phyloP scores from a whole-genome alignment of 1,140 invertebrate species.

The Drosophila nebulosa region DNA sequence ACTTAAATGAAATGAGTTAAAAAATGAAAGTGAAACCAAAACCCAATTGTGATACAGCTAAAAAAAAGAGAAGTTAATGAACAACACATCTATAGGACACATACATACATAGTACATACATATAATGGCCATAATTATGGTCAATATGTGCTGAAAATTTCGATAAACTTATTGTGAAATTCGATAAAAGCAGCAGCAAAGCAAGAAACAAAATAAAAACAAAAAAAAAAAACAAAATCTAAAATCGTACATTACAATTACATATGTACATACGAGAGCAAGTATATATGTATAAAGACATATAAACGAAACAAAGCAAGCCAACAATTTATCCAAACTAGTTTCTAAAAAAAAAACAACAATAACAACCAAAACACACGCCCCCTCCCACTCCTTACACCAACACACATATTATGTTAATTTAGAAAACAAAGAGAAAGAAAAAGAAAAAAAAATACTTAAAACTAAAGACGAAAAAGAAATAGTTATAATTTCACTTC shows the following conservation, averaged over 20 bases:
- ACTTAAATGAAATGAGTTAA: constrained; percentile 8
- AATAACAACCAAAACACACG: constrained; percentile 16
- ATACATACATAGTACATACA: neutral
- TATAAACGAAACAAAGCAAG: constrained; percentile 47
- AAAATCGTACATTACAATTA: neutral
- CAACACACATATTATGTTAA: constrained; percentile 32
- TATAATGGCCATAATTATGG: constrained; percentile 4
- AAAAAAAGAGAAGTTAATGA: constrained; percentile 3
- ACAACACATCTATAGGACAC: constrained; percentile 13
- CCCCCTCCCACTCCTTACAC: constrained; percentile 15
- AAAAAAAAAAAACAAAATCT: too few relatives aligned
- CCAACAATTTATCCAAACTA: constrained; percentile 54
- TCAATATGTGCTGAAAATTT: constrained; percentile 55
- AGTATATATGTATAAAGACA: constrained; percentile 3
- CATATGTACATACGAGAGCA: neutral
- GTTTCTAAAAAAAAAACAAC: constrained; percentile 26
- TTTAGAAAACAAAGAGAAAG: constrained; percentile 20
- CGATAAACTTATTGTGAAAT: constrained; percentile 26
- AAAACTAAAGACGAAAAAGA: neutral
- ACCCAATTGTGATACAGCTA: constrained; percentile 56
- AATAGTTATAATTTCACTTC: constrained; percentile 23
- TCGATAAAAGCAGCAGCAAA: constrained; percentile 31
- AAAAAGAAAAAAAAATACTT: neutral
- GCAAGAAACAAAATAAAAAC: constrained; percentile 1
- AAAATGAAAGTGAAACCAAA: constrained; percentile 42